These are phyloP conservation scores for Rhinopomastus cyanomelas DNA, from an alignment of 2,113 vertebrate species.

Conservation along the genomic window DNA sequence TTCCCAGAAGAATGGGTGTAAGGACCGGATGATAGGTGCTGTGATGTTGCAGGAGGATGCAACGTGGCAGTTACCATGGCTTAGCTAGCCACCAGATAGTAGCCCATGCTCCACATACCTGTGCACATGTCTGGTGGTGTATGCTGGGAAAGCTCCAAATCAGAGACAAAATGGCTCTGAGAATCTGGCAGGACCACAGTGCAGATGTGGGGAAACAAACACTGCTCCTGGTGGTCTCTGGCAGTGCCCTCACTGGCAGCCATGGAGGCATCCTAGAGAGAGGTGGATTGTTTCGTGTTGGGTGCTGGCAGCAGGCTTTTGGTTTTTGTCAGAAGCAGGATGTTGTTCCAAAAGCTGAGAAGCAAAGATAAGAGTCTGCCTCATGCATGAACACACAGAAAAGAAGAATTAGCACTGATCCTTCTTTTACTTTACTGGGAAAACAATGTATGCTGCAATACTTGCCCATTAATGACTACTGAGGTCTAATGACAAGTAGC, in stretches of 20 bases:
- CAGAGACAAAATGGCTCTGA: background rate
- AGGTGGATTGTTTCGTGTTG: background rate
- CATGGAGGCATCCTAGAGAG: background rate
- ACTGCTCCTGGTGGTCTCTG: background rate
- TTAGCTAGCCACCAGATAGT: background rate
- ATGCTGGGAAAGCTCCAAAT: background rate
- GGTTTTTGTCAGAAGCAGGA: background rate
- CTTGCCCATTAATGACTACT: background rate
- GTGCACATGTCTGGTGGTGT: fast-evolving
- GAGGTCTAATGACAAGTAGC: background rate
- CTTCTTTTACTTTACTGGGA: background rate
- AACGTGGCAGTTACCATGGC: background rate
- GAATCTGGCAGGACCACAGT: background rate
- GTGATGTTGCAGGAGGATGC: background rate
- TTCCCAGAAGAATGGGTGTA: background rate
- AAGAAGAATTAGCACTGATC: background rate
- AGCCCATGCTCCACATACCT: background rate
- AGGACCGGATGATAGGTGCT: background rate
- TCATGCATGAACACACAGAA: background rate
- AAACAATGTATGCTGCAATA: background rate
- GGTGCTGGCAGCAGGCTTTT: background rate
- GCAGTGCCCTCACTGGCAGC: background rate
- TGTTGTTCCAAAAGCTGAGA: background rate
- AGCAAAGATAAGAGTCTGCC: background rate
- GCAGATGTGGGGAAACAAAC: background rate